phyloP scores from a whole-genome alignment of 2,888 invertebrate species.

The Beris chalybata region DNA sequence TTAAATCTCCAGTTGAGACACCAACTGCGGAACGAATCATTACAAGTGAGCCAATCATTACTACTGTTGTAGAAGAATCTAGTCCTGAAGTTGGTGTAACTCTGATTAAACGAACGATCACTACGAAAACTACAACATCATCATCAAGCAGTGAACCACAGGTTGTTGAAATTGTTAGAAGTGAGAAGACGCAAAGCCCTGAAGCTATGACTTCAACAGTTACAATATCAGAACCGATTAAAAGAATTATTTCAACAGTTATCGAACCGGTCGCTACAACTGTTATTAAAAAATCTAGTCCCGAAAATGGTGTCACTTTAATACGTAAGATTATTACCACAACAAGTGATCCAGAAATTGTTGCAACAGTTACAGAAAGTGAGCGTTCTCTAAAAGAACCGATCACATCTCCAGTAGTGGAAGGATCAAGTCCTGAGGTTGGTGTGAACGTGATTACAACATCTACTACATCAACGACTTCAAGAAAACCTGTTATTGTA shows the following conservation, averaged over 20 bases:
- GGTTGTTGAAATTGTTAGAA: neutral
- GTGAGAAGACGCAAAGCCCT: neutral
- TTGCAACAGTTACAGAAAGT: slow-evolving; percentile 13
- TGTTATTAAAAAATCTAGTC: too few relatives aligned
- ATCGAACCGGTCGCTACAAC: neutral
- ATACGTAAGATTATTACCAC: slow-evolving; percentile 10
- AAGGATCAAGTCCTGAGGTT: slow-evolving; percentile 17
- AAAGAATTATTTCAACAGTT: too few relatives aligned
- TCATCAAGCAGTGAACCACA: neutral
- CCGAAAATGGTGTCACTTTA: too few relatives aligned
- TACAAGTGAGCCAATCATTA: neutral
- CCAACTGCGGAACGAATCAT: neutral
- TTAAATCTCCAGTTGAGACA: neutral
- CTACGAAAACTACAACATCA: neutral
- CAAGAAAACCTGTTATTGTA: neutral
- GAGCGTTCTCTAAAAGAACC: slow-evolving; percentile 18
- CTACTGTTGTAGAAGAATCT: neutral
- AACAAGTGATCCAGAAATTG: slow-evolving; percentile 16
- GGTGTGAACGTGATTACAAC: too few relatives aligned
- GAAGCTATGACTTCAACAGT: neutral
- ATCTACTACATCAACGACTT: neutral
- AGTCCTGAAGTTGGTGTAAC: neutral
- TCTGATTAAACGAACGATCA: neutral
- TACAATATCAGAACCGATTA: neutral
- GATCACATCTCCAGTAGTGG: slow-evolving; percentile 3